A percentile compares a stretch with the other conserved stretches of the same genome.
Conservation (phyloP, 2,888 invertebrate species). For the Smittia sp. region DNA sequence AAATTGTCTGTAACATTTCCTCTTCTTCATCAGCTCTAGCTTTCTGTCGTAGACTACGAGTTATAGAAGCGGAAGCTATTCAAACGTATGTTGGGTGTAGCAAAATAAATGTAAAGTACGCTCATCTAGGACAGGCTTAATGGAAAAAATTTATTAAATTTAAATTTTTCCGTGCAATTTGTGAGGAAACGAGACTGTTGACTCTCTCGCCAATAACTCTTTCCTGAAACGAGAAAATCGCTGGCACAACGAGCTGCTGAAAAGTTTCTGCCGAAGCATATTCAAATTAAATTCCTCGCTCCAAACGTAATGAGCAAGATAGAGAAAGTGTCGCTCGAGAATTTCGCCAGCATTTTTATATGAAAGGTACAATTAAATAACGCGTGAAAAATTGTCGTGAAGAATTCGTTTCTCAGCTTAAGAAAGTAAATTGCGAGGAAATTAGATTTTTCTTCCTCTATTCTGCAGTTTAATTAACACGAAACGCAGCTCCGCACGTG, state of each 20-base stretch:
- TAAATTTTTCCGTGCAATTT: slow-evolving; percentile 24
- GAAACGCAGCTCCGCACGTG: neutral
- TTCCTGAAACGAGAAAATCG: neutral
- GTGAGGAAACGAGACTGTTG: neutral
- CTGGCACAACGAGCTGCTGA: neutral
- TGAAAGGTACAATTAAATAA: slow-evolving; percentile 34
- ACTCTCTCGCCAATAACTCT: slow-evolving; percentile 1
- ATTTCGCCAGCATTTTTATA: slow-evolving; percentile 18
- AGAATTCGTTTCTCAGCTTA: neutral
- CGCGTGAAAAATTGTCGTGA: slow-evolving; percentile 38
- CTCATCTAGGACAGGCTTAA: neutral
- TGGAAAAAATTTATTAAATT: neutral
- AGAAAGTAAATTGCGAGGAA: slow-evolving; percentile 21
- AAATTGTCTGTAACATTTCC: neutral
- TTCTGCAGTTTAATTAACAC: slow-evolving; percentile 38
- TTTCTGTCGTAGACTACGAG: neutral
- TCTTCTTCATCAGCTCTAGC: neutral
- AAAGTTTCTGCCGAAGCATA: neutral
- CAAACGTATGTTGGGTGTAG: neutral
- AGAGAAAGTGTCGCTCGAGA: slow-evolving; percentile 13
- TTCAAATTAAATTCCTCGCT: slow-evolving; percentile 38
- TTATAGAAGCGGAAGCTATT: neutral
- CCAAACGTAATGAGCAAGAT: neutral
- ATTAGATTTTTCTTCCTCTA: slow-evolving; percentile 20
- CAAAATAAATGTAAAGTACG: neutral